Percentiles rank a stretch among this genome's conserved stretches.
phyloP scores from a whole-genome alignment of 2,797 vertebrate genomes.

The Mus minutoides region DNA sequence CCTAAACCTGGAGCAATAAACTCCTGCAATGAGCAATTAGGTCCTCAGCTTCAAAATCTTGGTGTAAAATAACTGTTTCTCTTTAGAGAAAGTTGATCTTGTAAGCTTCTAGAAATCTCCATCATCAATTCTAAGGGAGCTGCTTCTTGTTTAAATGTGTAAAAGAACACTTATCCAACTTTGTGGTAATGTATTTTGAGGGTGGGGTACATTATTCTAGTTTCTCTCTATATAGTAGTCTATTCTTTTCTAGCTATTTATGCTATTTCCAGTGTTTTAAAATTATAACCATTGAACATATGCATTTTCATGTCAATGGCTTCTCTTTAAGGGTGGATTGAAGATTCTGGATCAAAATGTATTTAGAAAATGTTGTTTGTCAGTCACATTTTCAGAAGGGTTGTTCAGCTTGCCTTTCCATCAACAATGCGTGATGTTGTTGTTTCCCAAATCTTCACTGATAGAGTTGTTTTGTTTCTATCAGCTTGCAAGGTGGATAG shows the following conservation, averaged over 20 bases:
- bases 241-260: not conserved
- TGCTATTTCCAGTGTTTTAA: slow-evolving; percentile 22
- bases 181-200: not conserved
- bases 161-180: not conserved
- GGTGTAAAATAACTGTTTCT: not conserved
- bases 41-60: not conserved
- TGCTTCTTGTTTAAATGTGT: not conserved
- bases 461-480: not conserved
- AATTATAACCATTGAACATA: not conserved
- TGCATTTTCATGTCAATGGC: slow-evolving; percentile 1
- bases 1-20: not conserved
- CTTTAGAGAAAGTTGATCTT: not conserved
- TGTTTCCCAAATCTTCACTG: not conserved
- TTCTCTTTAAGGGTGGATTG: not conserved
- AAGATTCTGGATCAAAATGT: not conserved
- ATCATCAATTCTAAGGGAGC: not conserved
- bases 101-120: not conserved
- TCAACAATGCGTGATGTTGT: not conserved
- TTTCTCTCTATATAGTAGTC: not conserved
- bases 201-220: not conserved
- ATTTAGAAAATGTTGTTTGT: not conserved
- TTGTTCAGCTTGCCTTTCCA: not conserved
- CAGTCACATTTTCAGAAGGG: not conserved
- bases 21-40: not conserved
- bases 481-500: not conserved